Percentiles rank a stretch among this genome's conserved stretches.
Evolutionary conservation across 2,797 vertebrate genomes (phyloP).

Genomic region (Brotogeris chrysoptera): DNA sequence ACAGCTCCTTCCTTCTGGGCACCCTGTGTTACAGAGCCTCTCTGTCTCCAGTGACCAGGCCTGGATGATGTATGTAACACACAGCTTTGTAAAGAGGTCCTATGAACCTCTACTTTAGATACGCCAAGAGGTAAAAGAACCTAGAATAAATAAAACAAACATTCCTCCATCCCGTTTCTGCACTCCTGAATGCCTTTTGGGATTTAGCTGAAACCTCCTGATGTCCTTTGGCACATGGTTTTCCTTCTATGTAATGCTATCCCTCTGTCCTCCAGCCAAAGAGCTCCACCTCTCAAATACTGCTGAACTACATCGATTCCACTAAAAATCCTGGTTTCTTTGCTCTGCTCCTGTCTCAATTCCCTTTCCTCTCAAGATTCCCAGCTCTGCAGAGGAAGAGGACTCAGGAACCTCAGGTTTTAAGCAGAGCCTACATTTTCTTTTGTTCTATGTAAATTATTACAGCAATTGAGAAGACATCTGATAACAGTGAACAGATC

Average conservation of each 20-base stretch:
- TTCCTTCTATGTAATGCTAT: neutral
- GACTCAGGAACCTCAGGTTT: neutral
- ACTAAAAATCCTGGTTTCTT: neutral
- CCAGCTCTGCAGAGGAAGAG: neutral
- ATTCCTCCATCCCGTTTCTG: neutral
- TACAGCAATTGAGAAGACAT: neutral
- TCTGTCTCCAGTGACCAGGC: neutral
- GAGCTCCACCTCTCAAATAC: neutral
- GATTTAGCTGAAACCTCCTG: neutral
- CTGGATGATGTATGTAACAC: neutral
- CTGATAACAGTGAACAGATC: neutral
- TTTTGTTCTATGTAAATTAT: constrained; percentile 3
- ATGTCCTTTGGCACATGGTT: neutral
- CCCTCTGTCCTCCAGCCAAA: neutral
- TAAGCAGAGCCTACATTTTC: neutral
- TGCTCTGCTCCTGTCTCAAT: neutral
- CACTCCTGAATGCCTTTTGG: neutral
- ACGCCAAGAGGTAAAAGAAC: neutral
- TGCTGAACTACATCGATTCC: neutral
- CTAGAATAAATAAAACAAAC: neutral
- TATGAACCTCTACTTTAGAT: neutral
- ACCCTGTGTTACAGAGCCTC: neutral
- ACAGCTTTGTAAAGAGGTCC: neutral
- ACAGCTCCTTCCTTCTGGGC: neutral
- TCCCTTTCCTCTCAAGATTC: neutral